Conservation (phyloP, 2,888 invertebrate genomes). For the Drosophila tanythrix region DNA sequence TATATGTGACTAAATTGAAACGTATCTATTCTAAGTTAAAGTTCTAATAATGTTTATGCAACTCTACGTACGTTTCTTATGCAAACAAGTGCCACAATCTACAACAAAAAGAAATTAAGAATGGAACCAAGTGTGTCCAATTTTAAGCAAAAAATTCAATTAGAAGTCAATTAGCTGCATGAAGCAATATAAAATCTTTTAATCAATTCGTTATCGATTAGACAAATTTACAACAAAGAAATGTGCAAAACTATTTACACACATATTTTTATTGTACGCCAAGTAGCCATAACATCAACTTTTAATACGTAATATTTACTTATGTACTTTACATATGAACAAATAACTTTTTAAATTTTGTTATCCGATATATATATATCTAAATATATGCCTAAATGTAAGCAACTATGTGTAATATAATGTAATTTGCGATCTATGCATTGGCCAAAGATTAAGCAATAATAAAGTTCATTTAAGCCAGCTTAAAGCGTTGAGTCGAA, state of each 20-base stretch:
- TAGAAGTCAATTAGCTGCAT: conserved; percentile 59
- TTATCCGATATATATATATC: conserved; percentile 32
- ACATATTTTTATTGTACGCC: conserved; percentile 35
- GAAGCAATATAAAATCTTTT: conserved; percentile 33
- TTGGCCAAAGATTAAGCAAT: conserved; percentile 83
- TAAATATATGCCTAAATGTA: conserved; percentile 20
- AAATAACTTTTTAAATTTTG: conserved; percentile 52
- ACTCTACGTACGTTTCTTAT: conserved; percentile 54
- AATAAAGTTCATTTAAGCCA: conserved; percentile 65
- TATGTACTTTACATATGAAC: conserved; percentile 49
- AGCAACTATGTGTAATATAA: conserved; percentile 48
- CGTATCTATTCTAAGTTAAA: conserved; percentile 10
- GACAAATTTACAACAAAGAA: conserved; percentile 49
- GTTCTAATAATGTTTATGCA: conserved; percentile 15
- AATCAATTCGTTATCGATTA: conserved; percentile 46
- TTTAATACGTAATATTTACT: conserved; percentile 31
- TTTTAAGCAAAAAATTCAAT: conserved; percentile 49
- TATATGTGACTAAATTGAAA: conserved; percentile 10
- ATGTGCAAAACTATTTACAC: conserved; percentile 46
- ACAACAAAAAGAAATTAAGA: conserved; percentile 24
- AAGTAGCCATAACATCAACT: conserved; percentile 62
- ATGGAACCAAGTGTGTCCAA: conserved; percentile 23
- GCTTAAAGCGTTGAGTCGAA: background rate
- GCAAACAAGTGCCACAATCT: conserved; percentile 76
- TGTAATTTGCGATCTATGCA: conserved; percentile 75